These are phyloP conservation scores for Masnerella sp. DNA, from an alignment of 2,888 invertebrate genomes.

Conservation along the genomic window DNA sequence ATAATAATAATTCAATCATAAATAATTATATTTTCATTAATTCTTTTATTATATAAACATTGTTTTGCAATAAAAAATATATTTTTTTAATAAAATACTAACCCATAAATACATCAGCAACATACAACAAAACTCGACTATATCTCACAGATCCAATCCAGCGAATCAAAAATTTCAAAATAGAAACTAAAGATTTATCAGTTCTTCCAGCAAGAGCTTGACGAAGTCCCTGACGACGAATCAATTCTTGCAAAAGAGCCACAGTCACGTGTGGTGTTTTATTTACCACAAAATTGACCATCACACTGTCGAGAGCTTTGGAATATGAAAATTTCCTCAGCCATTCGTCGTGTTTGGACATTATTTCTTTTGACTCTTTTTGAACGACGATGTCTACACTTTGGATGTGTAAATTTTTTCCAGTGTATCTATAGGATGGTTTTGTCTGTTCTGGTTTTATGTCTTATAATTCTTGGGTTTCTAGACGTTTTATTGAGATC, in stretches of 20 bases:
- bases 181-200: conserved; percentile 81
- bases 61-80: background rate
- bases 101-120: conserved; percentile 86
- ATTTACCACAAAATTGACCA: conserved; percentile 81
- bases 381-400: conserved; percentile 80
- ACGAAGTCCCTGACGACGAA: conserved; percentile 87
- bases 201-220: conserved; percentile 87
- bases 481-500: conserved; percentile 89
- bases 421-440: conserved; percentile 79
- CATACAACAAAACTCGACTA: conserved; percentile 86
- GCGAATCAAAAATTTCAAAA: conserved; percentile 87
- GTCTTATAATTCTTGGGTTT: conserved; percentile 78
- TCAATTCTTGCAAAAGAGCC: conserved; percentile 90
- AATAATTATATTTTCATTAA: background rate
- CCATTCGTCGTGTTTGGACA: conserved; percentile 83
- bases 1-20: background rate
- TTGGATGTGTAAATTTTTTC: conserved; percentile 70
- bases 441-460: conserved; percentile 78
- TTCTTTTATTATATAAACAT: background rate
- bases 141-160: conserved; percentile 87
- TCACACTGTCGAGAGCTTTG: conserved; percentile 86
- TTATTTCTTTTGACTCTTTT: conserved; percentile 75
- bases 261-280: conserved; percentile 88
- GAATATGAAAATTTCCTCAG: conserved; percentile 89
- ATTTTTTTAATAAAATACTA: conserved; percentile 58